Base-by-base conservation (phyloP, 2,888 invertebrate genomes). In the Drosophila imparisetae region DNA sequence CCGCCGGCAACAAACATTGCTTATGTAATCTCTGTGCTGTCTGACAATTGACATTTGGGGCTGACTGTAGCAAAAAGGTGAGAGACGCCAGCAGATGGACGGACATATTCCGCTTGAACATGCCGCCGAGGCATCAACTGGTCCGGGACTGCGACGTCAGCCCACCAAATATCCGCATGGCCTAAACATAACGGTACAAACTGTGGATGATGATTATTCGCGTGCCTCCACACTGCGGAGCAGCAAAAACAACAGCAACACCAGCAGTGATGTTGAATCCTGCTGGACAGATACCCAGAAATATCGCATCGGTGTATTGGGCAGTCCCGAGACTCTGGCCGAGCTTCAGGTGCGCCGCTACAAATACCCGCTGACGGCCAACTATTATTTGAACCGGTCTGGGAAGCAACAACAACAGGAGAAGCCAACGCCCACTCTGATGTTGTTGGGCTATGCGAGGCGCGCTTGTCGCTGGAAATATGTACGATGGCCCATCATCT, bases 131-230 rank as follows among this genome's bases (percentile, higher is more conserved):
- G 49, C 66, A 70, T 15, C 79, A 53, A 40, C 63, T 59, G 21
- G 55, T 38, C 27, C 64, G 24, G 83, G 69, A 48, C 60, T 91
- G 67, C 80, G 86, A 29, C 86, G 91, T 0, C 91, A 91, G 77
- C 81, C 91, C 59, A 91, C 91, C 36, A 91, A 89, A 71, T 91
- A 91, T 80, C 91, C 91, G 18, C 91, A 91, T 60, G 91, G 91
- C 13, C 78, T 91, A 52, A 89, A 86, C 63, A 86, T 91, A 61
- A 91, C 86, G 13, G 90, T 91, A 34, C 90, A 91, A 64, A 90
- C 91, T 2, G 59, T 86, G 48, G 86, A 74, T 45, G 81, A 80
- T 40, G 81, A 80, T 32, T 90, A 87, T 53, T 83, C 89, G 38
- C 76, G 85, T 62, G 81, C 86, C 40, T 85, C 85, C 24, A 90